Conservation (phyloP, 2,888 invertebrate genomes). For the Stramonita haemastoma region DNA sequence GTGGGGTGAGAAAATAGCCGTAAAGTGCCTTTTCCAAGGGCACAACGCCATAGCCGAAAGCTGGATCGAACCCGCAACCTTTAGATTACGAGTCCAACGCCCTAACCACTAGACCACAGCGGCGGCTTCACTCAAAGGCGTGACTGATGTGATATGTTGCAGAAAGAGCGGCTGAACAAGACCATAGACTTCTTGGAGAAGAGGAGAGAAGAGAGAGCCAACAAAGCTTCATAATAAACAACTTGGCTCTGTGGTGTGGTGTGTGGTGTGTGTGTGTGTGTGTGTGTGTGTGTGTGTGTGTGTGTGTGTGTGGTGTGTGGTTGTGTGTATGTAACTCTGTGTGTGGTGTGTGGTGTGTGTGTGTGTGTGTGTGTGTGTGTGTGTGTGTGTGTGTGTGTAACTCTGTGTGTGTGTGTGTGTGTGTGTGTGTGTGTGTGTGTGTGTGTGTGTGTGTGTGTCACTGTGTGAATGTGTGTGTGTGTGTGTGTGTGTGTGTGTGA, state of each 20-base stretch:
- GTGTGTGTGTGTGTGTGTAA: not conserved
- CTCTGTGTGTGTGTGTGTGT: not conserved
- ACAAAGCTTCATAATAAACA: not conserved
- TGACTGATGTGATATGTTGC: not conserved
- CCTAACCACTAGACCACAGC: no score
- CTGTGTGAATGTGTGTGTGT: not conserved
- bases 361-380: not conserved
- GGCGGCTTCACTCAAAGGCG: not conserved
- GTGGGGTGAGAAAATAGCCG: no score
- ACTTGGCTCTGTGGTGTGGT: not conserved
- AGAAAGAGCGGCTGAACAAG: conserved; percentile 41
- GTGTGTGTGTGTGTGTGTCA: not conserved
- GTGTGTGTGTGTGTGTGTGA: not conserved
- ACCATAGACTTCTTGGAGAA: conserved; percentile 43
- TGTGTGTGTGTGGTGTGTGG: not conserved
- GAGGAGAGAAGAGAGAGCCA: conserved; percentile 33
- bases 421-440: not conserved
- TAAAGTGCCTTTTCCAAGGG: no score
- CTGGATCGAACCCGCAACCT: no score
- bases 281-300: not conserved
- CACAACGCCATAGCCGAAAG: no score
- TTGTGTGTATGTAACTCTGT: not conserved
- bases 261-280: not conserved
- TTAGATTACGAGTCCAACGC: no score
- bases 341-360: no score